These are phyloP conservation scores for Orchestes rusci DNA, from an alignment of 2,888 invertebrate species.

Conservation along the genomic window DNA sequence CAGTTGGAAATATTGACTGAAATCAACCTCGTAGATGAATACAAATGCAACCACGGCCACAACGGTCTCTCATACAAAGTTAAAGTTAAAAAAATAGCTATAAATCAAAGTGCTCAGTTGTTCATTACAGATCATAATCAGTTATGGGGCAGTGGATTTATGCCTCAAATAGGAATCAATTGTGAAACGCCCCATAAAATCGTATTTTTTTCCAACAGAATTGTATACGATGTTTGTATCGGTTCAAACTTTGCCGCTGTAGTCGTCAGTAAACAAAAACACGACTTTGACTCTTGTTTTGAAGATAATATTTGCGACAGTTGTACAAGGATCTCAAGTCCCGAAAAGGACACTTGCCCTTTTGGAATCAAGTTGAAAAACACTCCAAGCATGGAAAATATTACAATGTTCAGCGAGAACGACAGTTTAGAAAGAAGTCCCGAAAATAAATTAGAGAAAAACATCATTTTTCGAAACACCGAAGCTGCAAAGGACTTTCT, in stretches of 20 bases:
- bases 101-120: conserved; percentile 55
- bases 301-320: conserved; percentile 57
- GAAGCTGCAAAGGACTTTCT: conserved; percentile 71
- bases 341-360: conserved; percentile 50
- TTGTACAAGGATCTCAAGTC: not conserved
- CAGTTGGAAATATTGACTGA: conserved; percentile 53
- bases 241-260: conserved; percentile 73
- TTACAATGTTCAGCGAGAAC: conserved; percentile 34
- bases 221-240: conserved; percentile 62
- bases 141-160: conserved; percentile 61
- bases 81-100: conserved; percentile 55
- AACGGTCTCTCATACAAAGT: conserved; percentile 51
- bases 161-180: conserved; percentile 60
- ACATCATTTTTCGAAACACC: conserved; percentile 69
- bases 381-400: conserved; percentile 40
- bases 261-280: conserved; percentile 55
- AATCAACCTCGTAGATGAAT: conserved; percentile 56
- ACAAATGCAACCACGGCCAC: conserved; percentile 59
- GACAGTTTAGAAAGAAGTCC: conserved; percentile 30
- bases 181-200: conserved; percentile 55
- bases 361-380: conserved; percentile 51
- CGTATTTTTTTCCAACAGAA: conserved; percentile 60
- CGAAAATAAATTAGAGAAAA: conserved; percentile 36
- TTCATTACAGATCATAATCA: conserved; percentile 61
- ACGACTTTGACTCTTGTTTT: conserved; percentile 36